Evolutionary conservation across 2,113 vertebrate genomes (phyloP).

Genomic region (Mustela lutreola): DNA sequence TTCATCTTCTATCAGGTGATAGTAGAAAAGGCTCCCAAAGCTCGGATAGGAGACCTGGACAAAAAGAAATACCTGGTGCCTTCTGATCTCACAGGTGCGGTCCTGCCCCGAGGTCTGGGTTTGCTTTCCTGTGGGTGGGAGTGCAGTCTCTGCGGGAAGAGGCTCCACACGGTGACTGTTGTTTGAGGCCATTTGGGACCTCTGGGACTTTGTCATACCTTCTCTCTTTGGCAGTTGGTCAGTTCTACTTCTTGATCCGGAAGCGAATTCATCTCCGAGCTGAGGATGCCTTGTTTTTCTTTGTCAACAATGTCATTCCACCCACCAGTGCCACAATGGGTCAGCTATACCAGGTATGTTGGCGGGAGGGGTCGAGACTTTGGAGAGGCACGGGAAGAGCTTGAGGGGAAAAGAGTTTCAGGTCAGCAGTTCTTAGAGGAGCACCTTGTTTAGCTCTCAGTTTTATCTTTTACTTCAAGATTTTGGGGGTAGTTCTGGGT

Average conservation of each 20-base stretch:
- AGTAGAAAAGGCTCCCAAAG: slow-evolving; percentile 97
- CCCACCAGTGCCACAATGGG: slow-evolving; percentile 97
- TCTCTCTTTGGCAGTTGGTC: slow-evolving; percentile 89
- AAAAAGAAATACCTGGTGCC: slow-evolving; percentile 98
- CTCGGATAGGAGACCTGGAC: slow-evolving; percentile 96
- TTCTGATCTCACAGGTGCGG: slow-evolving; percentile 94
- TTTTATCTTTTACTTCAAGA: background rate
- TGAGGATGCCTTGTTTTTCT: slow-evolving; percentile 97
- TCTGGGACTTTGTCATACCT: slow-evolving; percentile 20
- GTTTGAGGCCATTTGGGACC: background rate
- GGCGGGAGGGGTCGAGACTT: background rate
- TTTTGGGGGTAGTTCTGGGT: background rate
- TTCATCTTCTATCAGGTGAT: slow-evolving; percentile 89
- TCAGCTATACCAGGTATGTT: slow-evolving; percentile 93
- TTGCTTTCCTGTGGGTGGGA: background rate
- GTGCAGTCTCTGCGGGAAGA: background rate
- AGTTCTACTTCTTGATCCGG: slow-evolving; percentile 98
- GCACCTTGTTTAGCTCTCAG: background rate
- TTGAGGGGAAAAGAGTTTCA: background rate
- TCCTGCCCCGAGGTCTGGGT: background rate
- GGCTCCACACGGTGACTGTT: background rate
- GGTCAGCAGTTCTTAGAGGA: background rate
- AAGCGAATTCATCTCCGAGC: slow-evolving; percentile 97
- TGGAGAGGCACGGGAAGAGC: background rate
- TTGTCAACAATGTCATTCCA: slow-evolving; percentile 98